phyloP scores from a whole-genome alignment of 2,113 vertebrate species.

The Gobio gobio region DNA sequence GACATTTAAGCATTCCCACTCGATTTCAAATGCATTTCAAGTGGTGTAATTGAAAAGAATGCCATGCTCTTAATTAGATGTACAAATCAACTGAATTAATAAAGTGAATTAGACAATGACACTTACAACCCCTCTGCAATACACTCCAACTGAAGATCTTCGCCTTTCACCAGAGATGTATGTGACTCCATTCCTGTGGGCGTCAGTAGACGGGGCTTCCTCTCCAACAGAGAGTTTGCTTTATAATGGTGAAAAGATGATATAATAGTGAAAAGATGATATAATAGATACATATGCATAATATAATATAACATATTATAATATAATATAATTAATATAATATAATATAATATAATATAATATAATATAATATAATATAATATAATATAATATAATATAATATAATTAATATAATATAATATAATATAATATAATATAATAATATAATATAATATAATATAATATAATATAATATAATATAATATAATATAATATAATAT shows the following conservation, averaged over 20 bases:
- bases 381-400: not conserved
- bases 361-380: not conserved
- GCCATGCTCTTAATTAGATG: not conserved
- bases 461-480: not conserved
- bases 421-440: too few species aligned
- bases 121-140: constrained; percentile 97
- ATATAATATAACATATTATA: not conserved
- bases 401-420: not conserved
- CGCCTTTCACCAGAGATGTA: constrained; percentile 83
- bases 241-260: constrained; percentile 30
- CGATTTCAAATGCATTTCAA: constrained; percentile 6
- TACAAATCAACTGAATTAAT: not conserved
- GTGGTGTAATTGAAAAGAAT: not conserved
- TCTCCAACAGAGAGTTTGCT: constrained; percentile 89
- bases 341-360: not conserved
- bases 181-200: constrained; percentile 80
- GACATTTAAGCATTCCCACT: not conserved
- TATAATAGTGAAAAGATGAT: not conserved
- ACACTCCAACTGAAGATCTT: constrained; percentile 87
- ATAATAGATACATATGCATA: not conserved
- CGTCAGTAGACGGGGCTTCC: constrained; percentile 84
- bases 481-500: not conserved
- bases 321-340: not conserved
- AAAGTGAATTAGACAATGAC: not conserved
- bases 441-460: not conserved